These are phyloP conservation scores for Phasianus colchicus DNA, from an alignment of 2,113 vertebrate species.

Conservation along the genomic window DNA sequence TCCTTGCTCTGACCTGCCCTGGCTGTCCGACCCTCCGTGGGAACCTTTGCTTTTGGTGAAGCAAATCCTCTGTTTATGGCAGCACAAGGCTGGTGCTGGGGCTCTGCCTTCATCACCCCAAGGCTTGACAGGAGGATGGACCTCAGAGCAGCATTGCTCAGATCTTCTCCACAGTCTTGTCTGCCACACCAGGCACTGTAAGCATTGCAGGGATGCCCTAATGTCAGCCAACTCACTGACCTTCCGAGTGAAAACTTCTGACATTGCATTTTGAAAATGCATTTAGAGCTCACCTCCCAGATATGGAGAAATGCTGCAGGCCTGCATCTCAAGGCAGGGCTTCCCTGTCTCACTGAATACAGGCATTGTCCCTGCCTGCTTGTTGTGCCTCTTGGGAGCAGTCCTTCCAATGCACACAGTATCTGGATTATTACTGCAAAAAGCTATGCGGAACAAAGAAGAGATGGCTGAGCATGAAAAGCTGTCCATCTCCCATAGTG, in stretches of 20 bases:
- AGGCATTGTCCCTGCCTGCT: neutral
- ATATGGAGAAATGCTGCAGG: neutral
- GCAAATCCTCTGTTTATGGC: neutral
- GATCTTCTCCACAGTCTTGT: too few relatives aligned
- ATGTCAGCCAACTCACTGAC: neutral
- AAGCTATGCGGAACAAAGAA: too few relatives aligned
- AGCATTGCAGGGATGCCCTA: accelerated
- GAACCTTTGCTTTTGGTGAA: neutral
- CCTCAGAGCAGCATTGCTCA: neutral
- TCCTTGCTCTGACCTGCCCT: neutral
- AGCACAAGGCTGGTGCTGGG: neutral
- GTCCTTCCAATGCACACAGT: neutral
- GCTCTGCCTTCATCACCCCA: neutral
- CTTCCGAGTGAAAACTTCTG: neutral
- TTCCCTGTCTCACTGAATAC: accelerated
- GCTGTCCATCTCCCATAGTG: neutral
- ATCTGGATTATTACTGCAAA: too few relatives aligned
- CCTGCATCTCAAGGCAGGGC: neutral
- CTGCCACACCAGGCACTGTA: too few relatives aligned
- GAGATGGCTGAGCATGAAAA: neutral
- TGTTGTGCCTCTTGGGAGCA: accelerated
- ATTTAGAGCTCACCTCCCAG: neutral
- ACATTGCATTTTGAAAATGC: too few relatives aligned
- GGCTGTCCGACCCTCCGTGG: accelerated
- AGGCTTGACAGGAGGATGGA: neutral